phyloP scores from a whole-genome alignment of 2,113 vertebrate genomes.

The Pangasianodon gigas region DNA sequence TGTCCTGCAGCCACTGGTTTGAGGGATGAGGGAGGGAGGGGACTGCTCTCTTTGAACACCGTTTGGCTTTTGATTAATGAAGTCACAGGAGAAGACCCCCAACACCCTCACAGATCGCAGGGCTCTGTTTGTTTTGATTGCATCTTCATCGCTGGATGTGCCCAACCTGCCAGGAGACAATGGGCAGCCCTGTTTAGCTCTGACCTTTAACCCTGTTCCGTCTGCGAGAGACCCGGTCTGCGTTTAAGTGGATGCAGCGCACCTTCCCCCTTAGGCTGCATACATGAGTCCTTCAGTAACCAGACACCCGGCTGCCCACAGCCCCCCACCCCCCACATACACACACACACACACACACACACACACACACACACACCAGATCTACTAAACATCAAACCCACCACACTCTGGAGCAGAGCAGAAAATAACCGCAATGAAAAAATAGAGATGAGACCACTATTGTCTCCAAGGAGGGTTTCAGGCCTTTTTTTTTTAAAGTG shows the following conservation, averaged over 20 bases:
- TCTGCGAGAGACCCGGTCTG: slow-evolving; percentile 67
- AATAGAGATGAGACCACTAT: slow-evolving; percentile 38
- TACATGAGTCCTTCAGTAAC: slow-evolving; percentile 69
- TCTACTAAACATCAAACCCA: slow-evolving; percentile 47
- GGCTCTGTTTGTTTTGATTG: slow-evolving; percentile 80
- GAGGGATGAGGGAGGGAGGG: slow-evolving; percentile 64
- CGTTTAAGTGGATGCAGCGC: slow-evolving; percentile 75
- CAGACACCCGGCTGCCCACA: slow-evolving; percentile 62
- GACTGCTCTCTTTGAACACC: slow-evolving; percentile 71
- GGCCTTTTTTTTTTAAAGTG: slow-evolving; percentile 1
- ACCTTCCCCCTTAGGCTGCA: slow-evolving; percentile 72
- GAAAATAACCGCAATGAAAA: slow-evolving; percentile 46
- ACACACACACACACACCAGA: slow-evolving; percentile 52
- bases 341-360: slow-evolving; percentile 51
- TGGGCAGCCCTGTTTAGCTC: slow-evolving; percentile 72
- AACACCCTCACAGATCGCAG: slow-evolving; percentile 56
- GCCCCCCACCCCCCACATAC: slow-evolving; percentile 49
- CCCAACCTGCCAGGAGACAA: slow-evolving; percentile 76
- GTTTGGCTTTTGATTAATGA: slow-evolving; percentile 71
- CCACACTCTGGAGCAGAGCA: slow-evolving; percentile 18
- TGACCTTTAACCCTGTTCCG: slow-evolving; percentile 72
- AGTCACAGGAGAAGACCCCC: slow-evolving; percentile 71
- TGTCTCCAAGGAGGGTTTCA: slow-evolving; percentile 38
- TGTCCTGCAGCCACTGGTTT: slow-evolving; percentile 62
- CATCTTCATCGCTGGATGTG: slow-evolving; percentile 76